Evolutionary conservation across 2,888 invertebrate species (phyloP).

Genomic region (Hypercompe scribonia): DNA sequence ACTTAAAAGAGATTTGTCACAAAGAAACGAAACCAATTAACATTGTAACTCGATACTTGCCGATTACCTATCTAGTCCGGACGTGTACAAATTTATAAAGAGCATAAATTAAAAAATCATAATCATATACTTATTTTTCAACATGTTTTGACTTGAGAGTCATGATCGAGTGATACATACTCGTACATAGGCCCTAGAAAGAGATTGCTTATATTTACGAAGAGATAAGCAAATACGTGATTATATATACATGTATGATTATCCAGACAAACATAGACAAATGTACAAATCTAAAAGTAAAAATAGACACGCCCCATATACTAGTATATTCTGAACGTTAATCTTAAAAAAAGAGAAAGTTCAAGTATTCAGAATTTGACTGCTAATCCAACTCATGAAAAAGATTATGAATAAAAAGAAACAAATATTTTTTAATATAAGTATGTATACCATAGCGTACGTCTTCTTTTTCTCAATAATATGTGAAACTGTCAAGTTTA

Average conservation of each 20-base stretch:
- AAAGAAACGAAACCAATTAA: constrained; percentile 9
- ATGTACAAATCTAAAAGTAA: background rate
- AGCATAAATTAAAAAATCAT: background rate
- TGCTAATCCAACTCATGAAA: background rate
- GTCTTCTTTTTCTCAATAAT: too few species aligned
- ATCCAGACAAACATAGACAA: background rate
- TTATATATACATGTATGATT: too few species aligned
- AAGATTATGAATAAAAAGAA: background rate
- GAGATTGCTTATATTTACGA: too few species aligned
- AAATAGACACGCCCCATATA: too few species aligned
- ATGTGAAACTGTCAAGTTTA: background rate
- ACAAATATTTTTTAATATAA: too few species aligned
- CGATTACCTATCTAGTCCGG: background rate
- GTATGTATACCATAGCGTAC: too few species aligned
- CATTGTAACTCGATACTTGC: constrained; percentile 11
- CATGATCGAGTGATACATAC: too few species aligned
- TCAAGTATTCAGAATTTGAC: background rate
- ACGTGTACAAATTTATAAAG: background rate
- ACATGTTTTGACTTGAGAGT: too few species aligned
- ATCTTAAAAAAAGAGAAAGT: background rate
- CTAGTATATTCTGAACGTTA: background rate
- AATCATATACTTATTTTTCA: too few species aligned
- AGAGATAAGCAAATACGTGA: too few species aligned
- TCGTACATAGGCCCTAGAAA: too few species aligned
- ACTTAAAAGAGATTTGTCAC: constrained; percentile 2